Base-by-base conservation (phyloP, 35 echinoderm and acorn worm species). In the Patiria miniata region DNA sequence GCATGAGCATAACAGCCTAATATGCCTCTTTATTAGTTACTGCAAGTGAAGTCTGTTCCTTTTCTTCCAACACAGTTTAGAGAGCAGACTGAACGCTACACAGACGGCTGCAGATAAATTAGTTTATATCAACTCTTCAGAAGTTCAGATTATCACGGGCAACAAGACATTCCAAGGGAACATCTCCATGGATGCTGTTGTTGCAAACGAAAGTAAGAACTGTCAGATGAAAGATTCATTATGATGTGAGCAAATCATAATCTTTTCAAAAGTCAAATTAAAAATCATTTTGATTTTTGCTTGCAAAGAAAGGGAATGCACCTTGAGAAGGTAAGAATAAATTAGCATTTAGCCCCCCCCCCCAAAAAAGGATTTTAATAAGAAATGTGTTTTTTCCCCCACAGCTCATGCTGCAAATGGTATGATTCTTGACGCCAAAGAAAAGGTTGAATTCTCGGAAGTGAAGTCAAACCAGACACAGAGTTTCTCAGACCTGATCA, bases 61-160 rank as follows among this genome's bases (percentile, higher is more conserved):
- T 14, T 47, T 1, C 21, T 19, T 47, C 2, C 21, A 39, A 30
- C 21, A 81, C 30, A 8, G 29, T 10, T 10, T 47, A 33, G 9
- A 47, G 78, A 81, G 17, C 78, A 1, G 16, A 37, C 52, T 59
- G 52, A 53, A 84, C 18, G 53, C 34, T 36, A 60, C 29, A 2
- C 37, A 57, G 55, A 58, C 19, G 7, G 57, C 53, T 61, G 26
- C 82, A 8, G 57, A 10, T 14, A 61, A 84, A 7, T 32, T 84
- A 12, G 52, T 84, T 14, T 84, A 84, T 37, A 34, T 58, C 51
- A 36, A 84, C 54, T 60, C 52, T 16, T 32, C 28, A 32, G 29
- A 84, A 37, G 28, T 32, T 23, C 82, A 84, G 38, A 9, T 61
- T 84, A 34, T 84, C 12, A 60, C 52, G 1, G 82, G 82, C 52